Evolutionary conservation across 2,113 vertebrate genomes (phyloP).

Genomic region (Saccopteryx leptura): DNA sequence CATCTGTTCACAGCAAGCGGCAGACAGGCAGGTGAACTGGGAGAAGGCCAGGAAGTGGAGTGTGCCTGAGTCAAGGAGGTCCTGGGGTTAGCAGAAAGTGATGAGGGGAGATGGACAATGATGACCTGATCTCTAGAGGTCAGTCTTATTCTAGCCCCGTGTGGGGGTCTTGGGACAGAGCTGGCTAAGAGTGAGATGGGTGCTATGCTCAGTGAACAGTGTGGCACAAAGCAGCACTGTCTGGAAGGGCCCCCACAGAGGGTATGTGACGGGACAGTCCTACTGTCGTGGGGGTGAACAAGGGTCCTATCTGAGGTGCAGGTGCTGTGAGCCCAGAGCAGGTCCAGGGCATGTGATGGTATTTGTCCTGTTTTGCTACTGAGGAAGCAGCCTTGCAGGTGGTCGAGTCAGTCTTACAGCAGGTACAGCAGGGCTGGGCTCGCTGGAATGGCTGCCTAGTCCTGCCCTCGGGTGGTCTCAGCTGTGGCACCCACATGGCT

Average conservation of each 20-base stretch:
- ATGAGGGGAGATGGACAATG: rapidly evolving
- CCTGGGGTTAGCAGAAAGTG: neutral
- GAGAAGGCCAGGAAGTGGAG: neutral
- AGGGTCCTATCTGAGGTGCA: neutral
- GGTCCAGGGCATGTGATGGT: neutral
- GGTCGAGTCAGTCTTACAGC: neutral
- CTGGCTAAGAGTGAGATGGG: neutral
- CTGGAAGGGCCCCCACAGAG: too few species aligned
- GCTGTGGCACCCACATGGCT: neutral
- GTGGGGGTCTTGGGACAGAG: neutral
- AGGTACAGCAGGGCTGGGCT: neutral
- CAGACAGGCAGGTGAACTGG: neutral
- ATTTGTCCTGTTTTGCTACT: neutral
- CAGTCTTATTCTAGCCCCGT: too few species aligned
- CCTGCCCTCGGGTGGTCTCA: too few species aligned
- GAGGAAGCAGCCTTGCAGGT: neutral
- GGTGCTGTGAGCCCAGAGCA: neutral
- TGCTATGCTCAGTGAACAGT: neutral
- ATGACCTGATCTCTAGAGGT: rapidly evolving
- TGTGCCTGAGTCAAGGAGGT: neutral
- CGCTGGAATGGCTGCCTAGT: too few species aligned
- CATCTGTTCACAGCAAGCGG: neutral
- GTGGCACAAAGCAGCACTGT: neutral
- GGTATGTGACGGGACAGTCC: neutral
- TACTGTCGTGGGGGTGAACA: too few species aligned